Conservation (phyloP, 2,797 vertebrate species). For the Leptoclinus maculatus region DNA sequence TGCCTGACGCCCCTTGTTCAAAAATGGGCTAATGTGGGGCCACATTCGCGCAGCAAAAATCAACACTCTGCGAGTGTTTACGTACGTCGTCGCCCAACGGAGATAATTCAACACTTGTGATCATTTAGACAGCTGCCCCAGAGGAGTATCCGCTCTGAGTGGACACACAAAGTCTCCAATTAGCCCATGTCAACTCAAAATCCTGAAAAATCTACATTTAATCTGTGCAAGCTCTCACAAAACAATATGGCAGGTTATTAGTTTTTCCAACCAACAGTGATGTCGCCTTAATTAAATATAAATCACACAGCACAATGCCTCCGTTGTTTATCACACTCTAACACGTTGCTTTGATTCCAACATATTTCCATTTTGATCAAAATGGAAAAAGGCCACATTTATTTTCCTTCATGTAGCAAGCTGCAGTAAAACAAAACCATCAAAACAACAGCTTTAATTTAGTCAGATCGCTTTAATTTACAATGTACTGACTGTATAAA, state of each 20-base stretch:
- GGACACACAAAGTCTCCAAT: slow-evolving; percentile 42
- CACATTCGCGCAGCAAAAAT: slow-evolving; percentile 22
- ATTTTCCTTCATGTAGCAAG: background rate
- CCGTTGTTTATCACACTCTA: background rate
- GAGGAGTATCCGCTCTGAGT: slow-evolving; percentile 14
- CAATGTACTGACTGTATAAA: background rate
- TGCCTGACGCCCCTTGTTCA: slow-evolving; percentile 44
- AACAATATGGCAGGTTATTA: background rate
- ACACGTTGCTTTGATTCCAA: background rate
- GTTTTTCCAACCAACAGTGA: slow-evolving; percentile 4
- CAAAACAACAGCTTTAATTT: background rate
- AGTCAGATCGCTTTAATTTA: background rate
- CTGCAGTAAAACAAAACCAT: background rate
- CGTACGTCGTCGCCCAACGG: slow-evolving; percentile 27
- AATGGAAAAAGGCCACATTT: background rate
- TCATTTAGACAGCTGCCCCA: slow-evolving; percentile 41
- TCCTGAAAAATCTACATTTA: slow-evolving; percentile 34
- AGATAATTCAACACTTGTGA: slow-evolving; percentile 47
- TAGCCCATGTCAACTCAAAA: slow-evolving; percentile 28
- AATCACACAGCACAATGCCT: background rate
- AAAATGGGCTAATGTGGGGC: slow-evolving; percentile 21
- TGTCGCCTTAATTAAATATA: background rate
- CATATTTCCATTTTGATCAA: background rate
- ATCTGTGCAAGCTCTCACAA: slow-evolving; percentile 7
- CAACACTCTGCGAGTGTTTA: slow-evolving; percentile 31